Evolutionary conservation across 2,113 vertebrate species (phyloP).

Genomic region (Caranx ignobilis): DNA sequence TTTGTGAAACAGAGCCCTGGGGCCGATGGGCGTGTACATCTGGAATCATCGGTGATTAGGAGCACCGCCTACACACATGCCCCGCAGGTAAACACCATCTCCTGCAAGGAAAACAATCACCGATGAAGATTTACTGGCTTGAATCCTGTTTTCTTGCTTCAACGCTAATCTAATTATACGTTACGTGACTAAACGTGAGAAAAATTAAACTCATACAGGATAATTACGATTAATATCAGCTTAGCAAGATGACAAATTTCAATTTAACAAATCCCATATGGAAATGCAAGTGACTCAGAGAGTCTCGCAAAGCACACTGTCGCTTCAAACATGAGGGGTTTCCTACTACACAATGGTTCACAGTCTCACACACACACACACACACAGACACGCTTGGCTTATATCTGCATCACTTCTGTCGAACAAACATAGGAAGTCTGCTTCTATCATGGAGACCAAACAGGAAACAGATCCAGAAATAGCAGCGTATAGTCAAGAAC

Average conservation of each 20-base stretch:
- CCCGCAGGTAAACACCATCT: background rate
- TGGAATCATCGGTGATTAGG: background rate
- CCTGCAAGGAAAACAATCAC: background rate
- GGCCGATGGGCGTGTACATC: slow-evolving; percentile 12
- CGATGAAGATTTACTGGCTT: background rate
- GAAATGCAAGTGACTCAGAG: background rate
- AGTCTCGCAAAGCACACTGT: background rate
- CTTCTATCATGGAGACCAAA: slow-evolving; percentile 26
- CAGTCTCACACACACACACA: background rate
- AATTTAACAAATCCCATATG: slow-evolving; percentile 3
- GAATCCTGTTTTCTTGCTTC: background rate
- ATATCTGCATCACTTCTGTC: background rate
- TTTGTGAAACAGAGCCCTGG: slow-evolving; percentile 13
- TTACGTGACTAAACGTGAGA: background rate
- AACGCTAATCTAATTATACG: background rate
- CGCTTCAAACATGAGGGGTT: slow-evolving; percentile 23
- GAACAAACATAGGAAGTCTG: slow-evolving; percentile 62
- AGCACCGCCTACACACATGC: background rate
- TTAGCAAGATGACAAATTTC: background rate
- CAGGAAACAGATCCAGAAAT: slow-evolving; percentile 67
- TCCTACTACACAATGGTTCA: slow-evolving; percentile 6
- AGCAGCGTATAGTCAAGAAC: slow-evolving; percentile 32
- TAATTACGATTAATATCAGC: slow-evolving; percentile 15
- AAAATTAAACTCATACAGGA: background rate
- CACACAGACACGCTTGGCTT: background rate